These are phyloP conservation scores for Eristalis pertinax DNA, from an alignment of 2,888 invertebrate genomes.

Conservation along the genomic window DNA sequence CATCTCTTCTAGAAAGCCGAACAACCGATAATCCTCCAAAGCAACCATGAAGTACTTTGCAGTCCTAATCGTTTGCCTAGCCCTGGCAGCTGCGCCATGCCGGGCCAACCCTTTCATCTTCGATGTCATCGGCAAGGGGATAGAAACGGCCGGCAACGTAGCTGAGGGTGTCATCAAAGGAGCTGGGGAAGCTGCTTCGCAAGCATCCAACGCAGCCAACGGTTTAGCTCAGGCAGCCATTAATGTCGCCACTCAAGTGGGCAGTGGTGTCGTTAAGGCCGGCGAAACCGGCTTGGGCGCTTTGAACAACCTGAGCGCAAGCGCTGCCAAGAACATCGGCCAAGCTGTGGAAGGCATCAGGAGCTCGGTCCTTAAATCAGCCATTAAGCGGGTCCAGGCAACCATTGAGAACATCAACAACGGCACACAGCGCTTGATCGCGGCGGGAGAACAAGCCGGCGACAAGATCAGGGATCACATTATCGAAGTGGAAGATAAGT, in stretches of 20 bases:
- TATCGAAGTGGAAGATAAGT: conserved; percentile 5
- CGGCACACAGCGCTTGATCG: neutral
- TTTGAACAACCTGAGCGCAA: neutral
- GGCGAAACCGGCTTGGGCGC: neutral
- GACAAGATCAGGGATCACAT: conserved; percentile 1
- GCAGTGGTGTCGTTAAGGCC: neutral
- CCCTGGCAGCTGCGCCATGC: conserved; percentile 28
- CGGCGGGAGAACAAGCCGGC: neutral
- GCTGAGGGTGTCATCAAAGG: conserved; percentile 13
- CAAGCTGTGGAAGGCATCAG: neutral
- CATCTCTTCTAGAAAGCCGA: conserved; percentile 11
- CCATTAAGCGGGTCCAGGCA: neutral
- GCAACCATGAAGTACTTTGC: conserved; percentile 44
- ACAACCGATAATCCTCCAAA: neutral
- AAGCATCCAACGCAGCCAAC: neutral
- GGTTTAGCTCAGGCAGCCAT: conserved; percentile 7
- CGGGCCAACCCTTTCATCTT: conserved; percentile 1
- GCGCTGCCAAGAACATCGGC: neutral
- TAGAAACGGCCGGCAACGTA: neutral
- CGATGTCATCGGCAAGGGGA: conserved; percentile 6
- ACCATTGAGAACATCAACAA: neutral
- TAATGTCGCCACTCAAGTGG: neutral
- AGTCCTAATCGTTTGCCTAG: conserved; percentile 48
- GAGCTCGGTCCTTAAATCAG: neutral
- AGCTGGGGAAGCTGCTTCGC: conserved; percentile 24